phyloP scores from a whole-genome alignment of 2,888 invertebrate genomes.

The Catocala nupta region DNA sequence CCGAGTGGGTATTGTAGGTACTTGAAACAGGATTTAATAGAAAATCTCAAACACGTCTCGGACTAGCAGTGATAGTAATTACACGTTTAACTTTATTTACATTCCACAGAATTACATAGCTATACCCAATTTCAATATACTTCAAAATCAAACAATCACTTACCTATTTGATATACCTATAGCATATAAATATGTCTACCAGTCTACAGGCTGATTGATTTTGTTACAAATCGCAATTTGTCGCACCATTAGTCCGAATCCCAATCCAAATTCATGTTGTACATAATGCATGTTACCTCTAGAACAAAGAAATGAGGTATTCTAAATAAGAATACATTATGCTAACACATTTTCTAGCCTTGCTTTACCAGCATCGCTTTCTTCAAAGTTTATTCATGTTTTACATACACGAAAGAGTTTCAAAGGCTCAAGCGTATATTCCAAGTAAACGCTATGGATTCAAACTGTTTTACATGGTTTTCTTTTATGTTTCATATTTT shows the following conservation, averaged over 20 bases:
- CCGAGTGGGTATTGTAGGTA: no score
- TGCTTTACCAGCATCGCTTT: slow-evolving; percentile 6
- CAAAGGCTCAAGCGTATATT: slow-evolving; percentile 10
- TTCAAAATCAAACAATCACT: neutral
- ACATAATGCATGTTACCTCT: slow-evolving; percentile 3
- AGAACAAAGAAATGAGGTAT: slow-evolving; percentile 1
- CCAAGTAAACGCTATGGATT: slow-evolving; percentile 9
- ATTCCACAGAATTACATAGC: no score
- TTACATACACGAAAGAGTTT: slow-evolving; percentile 11
- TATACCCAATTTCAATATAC: no score
- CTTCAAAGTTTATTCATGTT: slow-evolving; percentile 12
- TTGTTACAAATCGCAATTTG: neutral
- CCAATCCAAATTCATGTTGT: neutral
- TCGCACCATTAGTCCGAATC: neutral
- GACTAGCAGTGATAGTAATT: no score
- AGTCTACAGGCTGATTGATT: slow-evolving; percentile 1
- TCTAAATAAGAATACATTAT: slow-evolving; percentile 11
- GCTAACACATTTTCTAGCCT: slow-evolving; percentile 7
- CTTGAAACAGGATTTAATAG: no score
- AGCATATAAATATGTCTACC: neutral
- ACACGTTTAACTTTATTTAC: no score
- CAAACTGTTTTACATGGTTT: slow-evolving; percentile 4
- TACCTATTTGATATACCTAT: neutral
- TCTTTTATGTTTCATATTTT: slow-evolving; percentile 9
- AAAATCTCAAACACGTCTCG: no score